Evolutionary conservation across 37 sponge, comb jelly and placozoan species (phyloP), one percentile per base, ranked within the genome.

Genomic region (Spongilla lacustris): DNA sequence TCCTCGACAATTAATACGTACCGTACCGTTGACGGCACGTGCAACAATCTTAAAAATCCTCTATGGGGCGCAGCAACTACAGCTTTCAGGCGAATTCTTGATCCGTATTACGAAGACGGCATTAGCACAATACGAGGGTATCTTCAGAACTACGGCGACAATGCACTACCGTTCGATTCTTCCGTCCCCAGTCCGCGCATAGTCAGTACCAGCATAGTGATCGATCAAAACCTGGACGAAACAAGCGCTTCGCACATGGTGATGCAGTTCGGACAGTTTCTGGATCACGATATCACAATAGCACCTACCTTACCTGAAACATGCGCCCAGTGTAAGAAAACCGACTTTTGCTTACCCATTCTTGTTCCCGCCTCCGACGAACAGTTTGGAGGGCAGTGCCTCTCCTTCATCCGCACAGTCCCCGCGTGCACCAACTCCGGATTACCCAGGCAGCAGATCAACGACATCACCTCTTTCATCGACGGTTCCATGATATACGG

Each of bases 181-280:
- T 95, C 97, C 1, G 78, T 80, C 2, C 95, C 95, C 19, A 90
- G 89, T 68, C 75, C 97, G 4, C 72, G 97, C 46, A 36, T 41
- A 22, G 85, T 97, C 71, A 88, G 87, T 36, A 41, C 68, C 4
- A 14, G 92, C 9, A 74, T 84, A 4, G 48, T 89, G 0, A 24
- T 67, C 17, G 22, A 36, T 24, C 66, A 90, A 38, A 69, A 31
- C 6, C 66, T 37, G 21, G 73, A 71, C 67, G 69, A 66, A 9
- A 70, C 41, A 41, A 25, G 85, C 77, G 37, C 24, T 13, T 72
- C 83, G 22, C 79, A 86, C 75, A 92, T 92, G 69, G 80, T 91
- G 46, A 94, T 97, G 95, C 95, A 97, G 48, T 78, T 91, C 74
- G 97, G 97, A 9, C 97, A 97, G 76, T 97, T 97, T 66, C 87